Evolutionary conservation across 2,888 invertebrate species (phyloP).

Genomic region (Cerastis leucographa): DNA sequence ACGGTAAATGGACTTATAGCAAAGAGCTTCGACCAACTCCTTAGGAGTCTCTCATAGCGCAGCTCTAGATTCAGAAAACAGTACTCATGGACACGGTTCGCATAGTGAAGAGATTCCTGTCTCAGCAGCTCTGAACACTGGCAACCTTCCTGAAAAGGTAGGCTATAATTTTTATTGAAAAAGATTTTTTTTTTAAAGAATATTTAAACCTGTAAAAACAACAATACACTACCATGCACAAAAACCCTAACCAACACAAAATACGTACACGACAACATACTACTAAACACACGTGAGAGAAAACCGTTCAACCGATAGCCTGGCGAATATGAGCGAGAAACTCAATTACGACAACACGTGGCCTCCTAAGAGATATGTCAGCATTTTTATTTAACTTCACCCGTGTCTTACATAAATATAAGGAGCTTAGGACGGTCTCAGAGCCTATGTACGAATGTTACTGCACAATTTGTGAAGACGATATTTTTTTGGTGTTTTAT

Average conservation of each 20-base stretch:
- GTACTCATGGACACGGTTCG: too few relatives aligned
- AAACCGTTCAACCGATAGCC: conserved; percentile 46
- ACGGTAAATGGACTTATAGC: too few relatives aligned
- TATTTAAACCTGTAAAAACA: background rate
- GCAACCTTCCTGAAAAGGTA: too few relatives aligned
- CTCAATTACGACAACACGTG: conserved; percentile 63
- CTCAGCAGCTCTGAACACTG: too few relatives aligned
- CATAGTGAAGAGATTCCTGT: too few relatives aligned
- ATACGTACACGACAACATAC: conserved; percentile 4
- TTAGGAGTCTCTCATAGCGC: too few relatives aligned
- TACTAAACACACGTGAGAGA: conserved; percentile 42
- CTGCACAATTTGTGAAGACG: conserved; percentile 44
- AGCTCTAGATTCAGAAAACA: too few relatives aligned
- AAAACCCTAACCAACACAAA: conserved; percentile 27
- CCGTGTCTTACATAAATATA: conserved; percentile 60
- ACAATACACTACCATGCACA: conserved; percentile 21
- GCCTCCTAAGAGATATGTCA: conserved; percentile 60
- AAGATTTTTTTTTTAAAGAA: too few relatives aligned
- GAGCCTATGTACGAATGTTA: conserved; percentile 39
- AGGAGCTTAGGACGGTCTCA: conserved; percentile 44
- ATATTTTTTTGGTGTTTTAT: conserved; percentile 33
- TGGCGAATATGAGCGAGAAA: conserved; percentile 54
- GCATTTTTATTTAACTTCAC: conserved; percentile 64
- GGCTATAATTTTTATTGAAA: too few relatives aligned
- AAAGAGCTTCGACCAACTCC: too few relatives aligned